These are phyloP conservation scores for Sipunculus nudus DNA, from an alignment of 2,888 invertebrate species.

Conservation along the genomic window DNA sequence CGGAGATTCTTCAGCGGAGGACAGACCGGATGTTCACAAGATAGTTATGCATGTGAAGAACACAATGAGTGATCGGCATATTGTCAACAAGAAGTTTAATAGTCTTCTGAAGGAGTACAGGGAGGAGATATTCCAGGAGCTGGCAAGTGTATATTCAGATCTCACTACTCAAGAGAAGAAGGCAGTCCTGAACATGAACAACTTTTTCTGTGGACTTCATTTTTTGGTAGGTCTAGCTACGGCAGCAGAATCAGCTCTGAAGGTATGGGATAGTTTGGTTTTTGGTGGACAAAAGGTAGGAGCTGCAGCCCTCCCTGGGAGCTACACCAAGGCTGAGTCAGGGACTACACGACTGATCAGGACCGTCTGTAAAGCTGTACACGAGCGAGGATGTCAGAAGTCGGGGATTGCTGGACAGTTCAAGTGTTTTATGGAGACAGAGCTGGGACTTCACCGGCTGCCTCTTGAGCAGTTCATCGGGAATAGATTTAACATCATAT, in stretches of 20 bases:
- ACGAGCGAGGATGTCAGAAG: slow-evolving; percentile 29
- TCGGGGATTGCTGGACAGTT: slow-evolving; percentile 30
- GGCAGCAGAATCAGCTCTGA: slow-evolving; percentile 22
- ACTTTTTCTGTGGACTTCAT: slow-evolving; percentile 33
- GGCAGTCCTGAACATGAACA: slow-evolving; percentile 15
- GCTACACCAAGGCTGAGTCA: slow-evolving; percentile 6
- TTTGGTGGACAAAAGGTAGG: slow-evolving; percentile 16
- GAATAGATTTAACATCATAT: slow-evolving; percentile 27
- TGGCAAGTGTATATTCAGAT: slow-evolving; percentile 15
- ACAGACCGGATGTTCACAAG: no score
- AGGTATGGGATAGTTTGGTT: slow-evolving; percentile 23
- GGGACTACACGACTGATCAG: slow-evolving; percentile 26
- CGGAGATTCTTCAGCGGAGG: no score
- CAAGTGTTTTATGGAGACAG: slow-evolving; percentile 7
- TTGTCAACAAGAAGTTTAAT: slow-evolving; percentile 28
- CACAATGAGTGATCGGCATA: no score
- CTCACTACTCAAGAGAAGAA: slow-evolving; percentile 5
- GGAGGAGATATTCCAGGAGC: slow-evolving; percentile 15
- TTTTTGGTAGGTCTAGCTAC: slow-evolving; percentile 27
- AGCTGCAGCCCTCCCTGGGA: slow-evolving; percentile 12
- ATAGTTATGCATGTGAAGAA: no score
- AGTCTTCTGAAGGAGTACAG: slow-evolving; percentile 20
- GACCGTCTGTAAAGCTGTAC: slow-evolving; percentile 32
- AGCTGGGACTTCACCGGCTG: slow-evolving; percentile 12
- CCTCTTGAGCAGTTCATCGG: slow-evolving; percentile 15